phyloP scores from a whole-genome alignment of 2,113 vertebrate genomes.

The Canis aureus region DNA sequence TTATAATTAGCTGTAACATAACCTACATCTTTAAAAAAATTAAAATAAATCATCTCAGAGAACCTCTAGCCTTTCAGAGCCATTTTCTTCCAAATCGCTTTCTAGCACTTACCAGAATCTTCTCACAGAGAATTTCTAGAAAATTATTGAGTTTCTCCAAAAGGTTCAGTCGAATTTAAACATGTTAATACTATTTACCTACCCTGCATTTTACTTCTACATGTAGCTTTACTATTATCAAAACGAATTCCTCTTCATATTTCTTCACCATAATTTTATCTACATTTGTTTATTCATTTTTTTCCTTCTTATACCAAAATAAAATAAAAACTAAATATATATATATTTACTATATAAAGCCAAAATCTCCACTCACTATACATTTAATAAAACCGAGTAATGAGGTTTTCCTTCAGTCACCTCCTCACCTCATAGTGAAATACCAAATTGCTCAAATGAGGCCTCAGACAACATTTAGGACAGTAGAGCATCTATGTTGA shows the following conservation, averaged over 20 bases:
- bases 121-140: neutral
- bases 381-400: neutral
- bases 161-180: neutral
- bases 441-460: neutral
- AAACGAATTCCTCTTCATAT: neutral
- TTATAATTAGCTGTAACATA: slow-evolving; percentile 6
- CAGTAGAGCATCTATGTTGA: neutral
- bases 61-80: neutral
- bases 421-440: neutral
- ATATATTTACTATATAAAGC: neutral
- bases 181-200: neutral
- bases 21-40: neutral
- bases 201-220: neutral
- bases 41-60: neutral
- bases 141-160: neutral
- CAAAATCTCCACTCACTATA: neutral
- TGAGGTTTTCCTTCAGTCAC: neutral
- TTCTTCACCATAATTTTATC: neutral
- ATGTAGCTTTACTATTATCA: neutral
- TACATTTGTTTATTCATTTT: neutral
- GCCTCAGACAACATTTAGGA: neutral
- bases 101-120: neutral
- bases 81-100: neutral
- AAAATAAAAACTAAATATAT: neutral
- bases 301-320: slow-evolving; percentile 3